phyloP scores from a whole-genome alignment of 1,140 invertebrate genomes.

The Drosophila athabasca region DNA sequence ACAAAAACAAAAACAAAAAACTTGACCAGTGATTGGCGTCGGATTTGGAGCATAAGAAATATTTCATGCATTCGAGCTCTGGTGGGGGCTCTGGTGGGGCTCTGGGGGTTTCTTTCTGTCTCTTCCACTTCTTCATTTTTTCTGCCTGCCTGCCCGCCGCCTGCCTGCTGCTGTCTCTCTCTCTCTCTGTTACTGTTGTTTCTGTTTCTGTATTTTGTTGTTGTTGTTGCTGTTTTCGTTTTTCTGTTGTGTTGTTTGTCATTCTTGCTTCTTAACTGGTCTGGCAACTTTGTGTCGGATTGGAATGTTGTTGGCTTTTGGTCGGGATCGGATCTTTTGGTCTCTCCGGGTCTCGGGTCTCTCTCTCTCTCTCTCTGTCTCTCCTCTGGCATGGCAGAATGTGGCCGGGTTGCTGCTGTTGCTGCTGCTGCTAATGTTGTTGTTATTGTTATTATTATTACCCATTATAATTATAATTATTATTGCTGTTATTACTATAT shows the following conservation, averaged over 20 bases:
- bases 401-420: slow-evolving; percentile 11
- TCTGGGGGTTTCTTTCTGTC: slow-evolving; percentile 4
- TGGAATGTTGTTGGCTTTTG: slow-evolving; percentile 76
- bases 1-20: slow-evolving; percentile 49
- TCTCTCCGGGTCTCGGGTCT: background rate
- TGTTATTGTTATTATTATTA: slow-evolving; percentile 39
- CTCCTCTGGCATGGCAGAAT: slow-evolving; percentile 5
- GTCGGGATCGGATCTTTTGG: slow-evolving; percentile 14
- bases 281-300: slow-evolving; percentile 73
- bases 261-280: slow-evolving; percentile 63
- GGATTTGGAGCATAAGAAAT: slow-evolving; percentile 77
- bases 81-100: too few relatives aligned
- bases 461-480: slow-evolving; percentile 23
- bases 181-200: slow-evolving; percentile 16
- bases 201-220: slow-evolving; percentile 19
- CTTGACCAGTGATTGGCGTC: slow-evolving; percentile 39
- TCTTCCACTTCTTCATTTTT: slow-evolving; percentile 1
- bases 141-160: background rate
- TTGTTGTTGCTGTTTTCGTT: slow-evolving; percentile 45
- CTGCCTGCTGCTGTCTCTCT: background rate
- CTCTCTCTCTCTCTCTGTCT: background rate
- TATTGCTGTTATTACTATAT: slow-evolving; percentile 40
- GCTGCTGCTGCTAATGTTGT: slow-evolving; percentile 47
- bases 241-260: slow-evolving; percentile 47
- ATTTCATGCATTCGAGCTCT: slow-evolving; percentile 56